phyloP scores from a whole-genome alignment of 2,797 vertebrate genomes.

The Phrynocephalus guinanensis region DNA sequence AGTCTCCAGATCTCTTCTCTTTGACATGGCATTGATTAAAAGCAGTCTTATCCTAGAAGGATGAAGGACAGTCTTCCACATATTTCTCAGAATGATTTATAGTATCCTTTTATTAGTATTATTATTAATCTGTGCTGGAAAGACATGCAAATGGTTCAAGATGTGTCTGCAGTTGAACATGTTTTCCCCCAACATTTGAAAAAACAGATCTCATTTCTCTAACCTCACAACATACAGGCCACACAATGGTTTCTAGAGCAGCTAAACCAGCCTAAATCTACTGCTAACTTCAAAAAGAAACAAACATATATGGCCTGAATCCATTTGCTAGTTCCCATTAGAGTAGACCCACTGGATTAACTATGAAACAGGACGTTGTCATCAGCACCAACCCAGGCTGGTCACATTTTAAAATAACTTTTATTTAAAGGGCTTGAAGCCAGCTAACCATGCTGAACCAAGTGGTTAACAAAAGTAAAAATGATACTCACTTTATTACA shows the following conservation, averaged over 20 bases:
- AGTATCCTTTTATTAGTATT: not conserved
- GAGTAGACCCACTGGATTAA: too few species aligned
- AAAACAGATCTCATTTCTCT: not conserved
- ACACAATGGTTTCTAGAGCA: not conserved
- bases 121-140: not conserved
- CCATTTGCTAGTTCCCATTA: not conserved
- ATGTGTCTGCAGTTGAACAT: not conserved
- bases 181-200: not conserved
- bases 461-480: too few species aligned
- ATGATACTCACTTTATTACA: too few species aligned
- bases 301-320: too few species aligned
- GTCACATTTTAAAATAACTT: too few species aligned
- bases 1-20: not conserved
- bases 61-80: not conserved
- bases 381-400: too few species aligned
- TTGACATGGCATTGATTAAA: constrained; percentile 1
- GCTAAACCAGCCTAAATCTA: not conserved
- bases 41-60: not conserved
- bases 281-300: not conserved
- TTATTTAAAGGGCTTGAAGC: too few species aligned
- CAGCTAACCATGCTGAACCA: too few species aligned
- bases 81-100: not conserved
- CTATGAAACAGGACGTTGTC: too few species aligned
- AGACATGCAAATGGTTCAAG: constrained; percentile 18
- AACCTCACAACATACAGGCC: not conserved